phyloP scores from a whole-genome alignment of 2,797 vertebrate genomes.

The Urosaurus nigricauda region DNA sequence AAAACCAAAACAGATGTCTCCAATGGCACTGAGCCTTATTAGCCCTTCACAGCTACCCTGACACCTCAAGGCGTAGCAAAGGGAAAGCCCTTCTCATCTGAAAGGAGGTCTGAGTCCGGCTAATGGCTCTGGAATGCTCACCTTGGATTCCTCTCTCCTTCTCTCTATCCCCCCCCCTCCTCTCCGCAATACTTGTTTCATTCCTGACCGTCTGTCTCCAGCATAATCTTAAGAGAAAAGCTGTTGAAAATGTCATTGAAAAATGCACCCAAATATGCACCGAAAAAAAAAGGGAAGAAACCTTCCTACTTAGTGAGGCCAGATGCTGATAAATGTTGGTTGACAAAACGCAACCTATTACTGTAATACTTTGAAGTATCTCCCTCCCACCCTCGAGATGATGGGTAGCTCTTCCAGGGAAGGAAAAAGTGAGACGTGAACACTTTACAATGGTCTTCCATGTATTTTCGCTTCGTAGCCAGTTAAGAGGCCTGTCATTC shows the following conservation, averaged over 20 bases:
- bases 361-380: neutral
- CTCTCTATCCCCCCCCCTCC: neutral
- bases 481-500: neutral
- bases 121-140: constrained; percentile 74
- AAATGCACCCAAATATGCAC: constrained; percentile 59
- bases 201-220: constrained; percentile 72
- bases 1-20: constrained; percentile 90
- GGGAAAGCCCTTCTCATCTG: constrained; percentile 73
- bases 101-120: constrained; percentile 26
- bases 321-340: constrained; percentile 40
- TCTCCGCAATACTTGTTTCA: constrained; percentile 33
- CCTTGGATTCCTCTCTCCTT: constrained; percentile 41
- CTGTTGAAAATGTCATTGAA: constrained; percentile 70
- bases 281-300: neutral
- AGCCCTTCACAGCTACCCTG: constrained; percentile 82
- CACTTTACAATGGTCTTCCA: neutral
- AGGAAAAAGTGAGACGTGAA: neutral
- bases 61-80: constrained; percentile 77
- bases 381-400: neutral
- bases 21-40: constrained; percentile 84
- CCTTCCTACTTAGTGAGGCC: constrained; percentile 23
- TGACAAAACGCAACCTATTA: neutral
- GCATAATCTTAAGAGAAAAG: constrained; percentile 64
- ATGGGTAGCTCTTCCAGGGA: neutral
- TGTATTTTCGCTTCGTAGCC: neutral